phyloP scores from a whole-genome alignment of 2,888 invertebrate species.

The Andrena marginata region DNA sequence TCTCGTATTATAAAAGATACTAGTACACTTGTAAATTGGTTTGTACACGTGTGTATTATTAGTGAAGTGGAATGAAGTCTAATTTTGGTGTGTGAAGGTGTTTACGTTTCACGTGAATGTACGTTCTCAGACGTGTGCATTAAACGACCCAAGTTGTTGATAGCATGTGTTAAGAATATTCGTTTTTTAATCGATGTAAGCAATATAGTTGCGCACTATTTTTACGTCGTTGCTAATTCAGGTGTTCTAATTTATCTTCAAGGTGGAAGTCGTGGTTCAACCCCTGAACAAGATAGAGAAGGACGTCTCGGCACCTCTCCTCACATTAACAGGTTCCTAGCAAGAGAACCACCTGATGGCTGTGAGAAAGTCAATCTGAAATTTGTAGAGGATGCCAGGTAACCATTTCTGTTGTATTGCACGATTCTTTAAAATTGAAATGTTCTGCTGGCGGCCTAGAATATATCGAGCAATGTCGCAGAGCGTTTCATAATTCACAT shows the following conservation, averaged over 20 bases:
- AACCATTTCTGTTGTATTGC: slow-evolving; percentile 46
- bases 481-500: neutral
- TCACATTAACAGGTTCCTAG: slow-evolving; percentile 93
- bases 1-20: neutral
- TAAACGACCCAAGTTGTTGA: slow-evolving; percentile 41
- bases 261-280: slow-evolving; percentile 92
- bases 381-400: slow-evolving; percentile 88
- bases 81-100: slow-evolving; percentile 17
- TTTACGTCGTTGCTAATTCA: slow-evolving; percentile 9
- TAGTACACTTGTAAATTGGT: slow-evolving; percentile 6
- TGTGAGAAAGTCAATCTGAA: slow-evolving; percentile 94
- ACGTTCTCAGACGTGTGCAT: slow-evolving; percentile 28
- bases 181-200: slow-evolving; percentile 22
- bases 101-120: slow-evolving; percentile 29
- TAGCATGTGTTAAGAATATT: slow-evolving; percentile 53
- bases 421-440: slow-evolving; percentile 11
- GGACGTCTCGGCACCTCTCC: slow-evolving; percentile 92
- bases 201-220: neutral
- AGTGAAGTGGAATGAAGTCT: slow-evolving; percentile 10
- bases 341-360: slow-evolving; percentile 95
- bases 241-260: slow-evolving; percentile 73
- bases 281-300: slow-evolving; percentile 90
- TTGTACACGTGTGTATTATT: slow-evolving; percentile 28
- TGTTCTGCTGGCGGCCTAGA: neutral
- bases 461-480: neutral